A percentile compares a stretch with the other conserved stretches of the same genome.
These are phyloP conservation scores for Carapus acus DNA, from an alignment of 2,797 vertebrate genomes.

Conservation along the genomic window DNA sequence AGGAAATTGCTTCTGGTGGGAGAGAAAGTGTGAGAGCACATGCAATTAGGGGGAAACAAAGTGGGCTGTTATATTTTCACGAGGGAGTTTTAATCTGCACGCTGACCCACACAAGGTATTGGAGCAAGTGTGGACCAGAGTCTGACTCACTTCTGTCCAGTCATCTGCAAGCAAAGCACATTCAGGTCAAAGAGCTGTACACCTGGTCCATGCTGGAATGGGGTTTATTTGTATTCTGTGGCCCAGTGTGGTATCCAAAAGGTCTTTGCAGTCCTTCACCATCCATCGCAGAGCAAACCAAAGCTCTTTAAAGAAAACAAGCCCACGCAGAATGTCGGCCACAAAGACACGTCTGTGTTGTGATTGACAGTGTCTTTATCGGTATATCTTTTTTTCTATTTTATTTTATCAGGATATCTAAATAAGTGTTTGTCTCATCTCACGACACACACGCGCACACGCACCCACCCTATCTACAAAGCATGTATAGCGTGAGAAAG, in stretches of 20 bases:
- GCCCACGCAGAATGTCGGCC: slow-evolving; percentile 33
- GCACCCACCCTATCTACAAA: slow-evolving; percentile 15
- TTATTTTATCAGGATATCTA: no score
- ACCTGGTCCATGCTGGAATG: slow-evolving; percentile 37
- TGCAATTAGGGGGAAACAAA: no score
- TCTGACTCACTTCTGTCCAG: slow-evolving; percentile 2
- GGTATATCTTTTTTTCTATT: neutral
- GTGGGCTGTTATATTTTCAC: no score
- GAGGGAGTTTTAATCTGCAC: no score
- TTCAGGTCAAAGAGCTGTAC: slow-evolving; percentile 21
- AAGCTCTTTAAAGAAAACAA: no score
- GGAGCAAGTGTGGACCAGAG: slow-evolving; percentile 22
- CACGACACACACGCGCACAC: slow-evolving; percentile 21
- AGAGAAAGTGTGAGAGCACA: no score
- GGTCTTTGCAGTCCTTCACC: no score
- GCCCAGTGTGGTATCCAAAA: no score
- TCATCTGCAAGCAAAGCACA: slow-evolving; percentile 2
- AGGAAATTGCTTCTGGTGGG: no score
- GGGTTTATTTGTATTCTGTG: no score
- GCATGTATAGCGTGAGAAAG: slow-evolving; percentile 62
- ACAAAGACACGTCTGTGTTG: slow-evolving; percentile 45
- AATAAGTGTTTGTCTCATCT: slow-evolving; percentile 35
- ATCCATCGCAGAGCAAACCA: no score
- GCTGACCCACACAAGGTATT: neutral
- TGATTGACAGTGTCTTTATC: slow-evolving; percentile 23